Evolutionary conservation across 2,113 vertebrate species (phyloP).

Genomic region (Rutilus rutilus): DNA sequence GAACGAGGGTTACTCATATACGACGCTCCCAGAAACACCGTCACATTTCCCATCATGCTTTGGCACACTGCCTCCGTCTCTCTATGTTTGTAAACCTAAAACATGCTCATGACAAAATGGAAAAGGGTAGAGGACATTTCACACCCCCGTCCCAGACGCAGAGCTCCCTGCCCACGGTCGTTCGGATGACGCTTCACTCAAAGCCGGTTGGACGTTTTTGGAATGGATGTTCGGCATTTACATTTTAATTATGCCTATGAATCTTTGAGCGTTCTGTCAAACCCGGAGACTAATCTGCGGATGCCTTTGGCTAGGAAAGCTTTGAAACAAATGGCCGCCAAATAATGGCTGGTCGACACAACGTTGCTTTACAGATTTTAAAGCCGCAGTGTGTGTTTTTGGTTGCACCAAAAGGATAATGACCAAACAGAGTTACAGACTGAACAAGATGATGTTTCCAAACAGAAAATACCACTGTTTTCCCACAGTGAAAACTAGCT

Average conservation of each 20-base stretch:
- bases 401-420: background rate
- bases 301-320: constrained; percentile 30
- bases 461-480: background rate
- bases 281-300: constrained; percentile 56
- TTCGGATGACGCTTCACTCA: constrained; percentile 46
- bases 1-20: background rate
- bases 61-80: constrained; percentile 10
- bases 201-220: constrained; percentile 63
- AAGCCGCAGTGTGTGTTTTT: background rate
- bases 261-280: constrained; percentile 56
- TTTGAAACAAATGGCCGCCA: constrained; percentile 19
- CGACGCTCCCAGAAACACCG: constrained; percentile 52
- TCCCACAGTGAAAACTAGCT: background rate
- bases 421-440: background rate
- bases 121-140: constrained; percentile 55
- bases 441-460: background rate
- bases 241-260: constrained; percentile 66
- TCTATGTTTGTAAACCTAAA: constrained; percentile 50
- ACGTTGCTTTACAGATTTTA: background rate
- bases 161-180: constrained; percentile 20
- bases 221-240: constrained; percentile 61
- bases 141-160: constrained; percentile 14
- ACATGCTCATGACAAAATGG: constrained; percentile 54
- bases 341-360: background rate
- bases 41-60: constrained; percentile 47